Evolutionary conservation across 2,113 vertebrate genomes (phyloP).

Genomic region (Notechis scutatus): DNA sequence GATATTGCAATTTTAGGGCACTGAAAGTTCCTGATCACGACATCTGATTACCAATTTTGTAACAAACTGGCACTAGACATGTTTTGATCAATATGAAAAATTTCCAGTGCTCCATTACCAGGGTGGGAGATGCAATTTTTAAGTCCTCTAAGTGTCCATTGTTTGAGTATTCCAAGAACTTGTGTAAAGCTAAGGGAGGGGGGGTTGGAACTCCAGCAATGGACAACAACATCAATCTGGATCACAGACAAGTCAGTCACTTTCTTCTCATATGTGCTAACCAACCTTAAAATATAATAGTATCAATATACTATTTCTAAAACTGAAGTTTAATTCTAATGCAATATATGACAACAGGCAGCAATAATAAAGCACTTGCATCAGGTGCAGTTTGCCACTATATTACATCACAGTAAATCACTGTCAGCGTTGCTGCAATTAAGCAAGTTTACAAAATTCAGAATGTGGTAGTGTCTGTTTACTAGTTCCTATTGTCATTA

Average conservation of each 20-base stretch:
- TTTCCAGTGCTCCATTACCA: not conserved
- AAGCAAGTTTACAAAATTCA: not conserved
- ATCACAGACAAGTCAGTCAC: not conserved
- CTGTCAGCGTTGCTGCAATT: not conserved
- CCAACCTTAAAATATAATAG: not conserved
- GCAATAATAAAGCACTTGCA: not conserved
- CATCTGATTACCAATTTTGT: not conserved
- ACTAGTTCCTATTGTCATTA: constrained; percentile 40
- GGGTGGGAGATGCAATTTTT: not conserved
- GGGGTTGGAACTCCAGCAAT: not conserved
- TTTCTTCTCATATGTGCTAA: not conserved
- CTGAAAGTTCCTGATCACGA: not conserved
- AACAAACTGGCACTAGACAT: not conserved
- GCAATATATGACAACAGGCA: not conserved
- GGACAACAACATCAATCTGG: not conserved
- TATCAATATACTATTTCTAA: not conserved
- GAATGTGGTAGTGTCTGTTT: not conserved
- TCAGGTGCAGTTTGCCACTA: not conserved
- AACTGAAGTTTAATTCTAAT: not conserved
- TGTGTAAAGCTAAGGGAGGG: not conserved
- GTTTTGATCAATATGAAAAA: not conserved
- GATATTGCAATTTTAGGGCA: not conserved
- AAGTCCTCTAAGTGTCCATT: not conserved
- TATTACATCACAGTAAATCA: not conserved
- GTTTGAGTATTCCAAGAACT: not conserved